A percentile compares a stretch with the other conserved stretches of the same genome.
phyloP scores from a whole-genome alignment of 2,113 vertebrate species.

The Gorsachius goisagi region DNA sequence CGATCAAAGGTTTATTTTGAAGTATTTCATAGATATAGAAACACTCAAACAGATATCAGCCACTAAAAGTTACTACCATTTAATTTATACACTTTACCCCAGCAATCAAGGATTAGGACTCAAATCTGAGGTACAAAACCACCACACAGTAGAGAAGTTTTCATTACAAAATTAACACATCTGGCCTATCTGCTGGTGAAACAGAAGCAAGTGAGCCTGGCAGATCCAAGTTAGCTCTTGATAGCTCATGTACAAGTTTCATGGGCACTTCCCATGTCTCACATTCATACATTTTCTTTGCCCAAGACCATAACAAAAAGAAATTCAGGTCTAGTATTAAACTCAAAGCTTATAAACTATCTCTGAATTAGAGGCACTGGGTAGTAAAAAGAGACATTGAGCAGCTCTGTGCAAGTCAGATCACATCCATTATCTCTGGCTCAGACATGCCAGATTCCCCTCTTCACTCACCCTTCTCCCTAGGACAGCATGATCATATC shows the following conservation, averaged over 20 bases:
- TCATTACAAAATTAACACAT: not conserved
- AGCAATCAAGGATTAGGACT: not conserved
- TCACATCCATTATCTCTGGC: not conserved
- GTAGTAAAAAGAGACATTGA: not conserved
- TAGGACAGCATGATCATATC: not conserved
- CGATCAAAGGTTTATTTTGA: not conserved
- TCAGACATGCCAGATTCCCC: not conserved
- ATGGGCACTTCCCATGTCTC: not conserved
- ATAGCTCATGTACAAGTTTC: rapidly evolving
- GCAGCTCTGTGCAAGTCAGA: not conserved
- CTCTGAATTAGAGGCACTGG: not conserved
- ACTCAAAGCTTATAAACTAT: not conserved
- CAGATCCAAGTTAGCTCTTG: not conserved
- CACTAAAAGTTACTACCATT: not conserved
- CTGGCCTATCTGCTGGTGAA: not conserved
- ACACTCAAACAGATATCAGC: not conserved
- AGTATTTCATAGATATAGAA: not conserved
- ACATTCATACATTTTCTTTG: not conserved
- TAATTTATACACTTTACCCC: not conserved
- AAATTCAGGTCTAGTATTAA: not conserved
- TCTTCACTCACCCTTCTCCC: not conserved
- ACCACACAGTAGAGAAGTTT: not conserved
- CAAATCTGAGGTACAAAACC: not conserved
- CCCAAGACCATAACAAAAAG: not conserved
- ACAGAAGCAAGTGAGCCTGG: not conserved